Conservation (phyloP, 2,113 vertebrate genomes). For the Nicator chloris region DNA sequence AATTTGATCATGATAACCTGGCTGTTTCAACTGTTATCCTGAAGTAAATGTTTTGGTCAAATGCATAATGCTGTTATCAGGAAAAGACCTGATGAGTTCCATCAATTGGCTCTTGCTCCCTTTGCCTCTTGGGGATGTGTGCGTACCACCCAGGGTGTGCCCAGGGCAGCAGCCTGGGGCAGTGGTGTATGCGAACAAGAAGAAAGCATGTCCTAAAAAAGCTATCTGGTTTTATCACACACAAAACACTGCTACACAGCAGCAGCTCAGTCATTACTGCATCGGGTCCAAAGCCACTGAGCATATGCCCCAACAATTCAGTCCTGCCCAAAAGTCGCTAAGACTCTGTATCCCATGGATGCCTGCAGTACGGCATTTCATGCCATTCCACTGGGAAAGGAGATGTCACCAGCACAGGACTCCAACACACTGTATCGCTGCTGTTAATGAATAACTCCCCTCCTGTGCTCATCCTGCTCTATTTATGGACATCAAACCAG, state of each 20-base stretch:
- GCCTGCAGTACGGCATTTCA: rapidly evolving
- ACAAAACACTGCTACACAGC: rapidly evolving
- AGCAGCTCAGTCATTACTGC: background rate
- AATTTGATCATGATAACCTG: no score
- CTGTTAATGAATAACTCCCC: conserved; percentile 1
- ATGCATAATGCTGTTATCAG: rapidly evolving
- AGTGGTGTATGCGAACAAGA: background rate
- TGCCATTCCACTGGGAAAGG: background rate
- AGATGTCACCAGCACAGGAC: background rate
- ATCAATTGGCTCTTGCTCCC: background rate
- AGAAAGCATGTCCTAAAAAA: background rate
- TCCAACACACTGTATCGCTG: background rate
- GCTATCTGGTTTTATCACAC: rapidly evolving
- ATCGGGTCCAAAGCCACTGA: rapidly evolving
- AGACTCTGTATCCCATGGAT: rapidly evolving
- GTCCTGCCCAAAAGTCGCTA: rapidly evolving
- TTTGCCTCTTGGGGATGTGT: rapidly evolving
- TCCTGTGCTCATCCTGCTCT: conserved; percentile 11
- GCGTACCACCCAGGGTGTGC: rapidly evolving
- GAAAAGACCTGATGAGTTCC: background rate
- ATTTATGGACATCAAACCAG: conserved; percentile 51
- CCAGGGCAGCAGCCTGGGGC: rapidly evolving
- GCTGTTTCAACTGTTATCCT: background rate
- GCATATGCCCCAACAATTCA: rapidly evolving
- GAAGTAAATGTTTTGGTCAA: background rate